Evolutionary conservation across 2,113 vertebrate genomes (phyloP).

Genomic region (Corydoras maculifer): DNA sequence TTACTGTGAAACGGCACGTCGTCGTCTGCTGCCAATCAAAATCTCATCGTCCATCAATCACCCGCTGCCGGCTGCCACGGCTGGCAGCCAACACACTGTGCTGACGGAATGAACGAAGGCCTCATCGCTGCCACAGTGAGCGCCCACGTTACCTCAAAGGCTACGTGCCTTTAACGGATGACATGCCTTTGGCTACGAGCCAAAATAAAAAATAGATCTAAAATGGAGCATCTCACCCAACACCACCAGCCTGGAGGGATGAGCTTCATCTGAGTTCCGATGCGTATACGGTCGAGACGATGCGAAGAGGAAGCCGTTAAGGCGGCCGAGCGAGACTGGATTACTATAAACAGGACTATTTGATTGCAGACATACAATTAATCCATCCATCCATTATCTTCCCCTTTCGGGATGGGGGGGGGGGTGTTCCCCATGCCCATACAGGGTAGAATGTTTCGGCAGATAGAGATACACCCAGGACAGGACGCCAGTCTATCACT

Average conservation of each 20-base stretch:
- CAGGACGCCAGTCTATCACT: no score
- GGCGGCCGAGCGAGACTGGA: no score
- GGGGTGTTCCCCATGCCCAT: no score
- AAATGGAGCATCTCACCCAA: neutral
- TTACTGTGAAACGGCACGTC: slow-evolving; percentile 34
- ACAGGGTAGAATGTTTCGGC: no score
- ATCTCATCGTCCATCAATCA: slow-evolving; percentile 42
- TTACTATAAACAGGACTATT: no score
- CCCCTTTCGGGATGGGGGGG: no score
- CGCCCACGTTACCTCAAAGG: slow-evolving; percentile 23
- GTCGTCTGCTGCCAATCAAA: slow-evolving; percentile 38
- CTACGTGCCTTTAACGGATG: slow-evolving; percentile 24
- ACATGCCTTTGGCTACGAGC: slow-evolving; percentile 14
- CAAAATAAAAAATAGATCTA: neutral
- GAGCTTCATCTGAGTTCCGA: neutral
- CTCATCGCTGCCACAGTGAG: slow-evolving; percentile 1
- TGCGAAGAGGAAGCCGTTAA: neutral
- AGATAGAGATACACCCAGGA: no score
- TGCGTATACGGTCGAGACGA: neutral
- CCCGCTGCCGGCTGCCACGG: slow-evolving; percentile 28
- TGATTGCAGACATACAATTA: no score
- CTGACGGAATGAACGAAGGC: slow-evolving; percentile 27
- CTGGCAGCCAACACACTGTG: slow-evolving; percentile 25
- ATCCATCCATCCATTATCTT: no score
- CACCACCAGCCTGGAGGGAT: neutral